phyloP scores from a whole-genome alignment of 2,888 invertebrate genomes.

The Carcina quercana region DNA sequence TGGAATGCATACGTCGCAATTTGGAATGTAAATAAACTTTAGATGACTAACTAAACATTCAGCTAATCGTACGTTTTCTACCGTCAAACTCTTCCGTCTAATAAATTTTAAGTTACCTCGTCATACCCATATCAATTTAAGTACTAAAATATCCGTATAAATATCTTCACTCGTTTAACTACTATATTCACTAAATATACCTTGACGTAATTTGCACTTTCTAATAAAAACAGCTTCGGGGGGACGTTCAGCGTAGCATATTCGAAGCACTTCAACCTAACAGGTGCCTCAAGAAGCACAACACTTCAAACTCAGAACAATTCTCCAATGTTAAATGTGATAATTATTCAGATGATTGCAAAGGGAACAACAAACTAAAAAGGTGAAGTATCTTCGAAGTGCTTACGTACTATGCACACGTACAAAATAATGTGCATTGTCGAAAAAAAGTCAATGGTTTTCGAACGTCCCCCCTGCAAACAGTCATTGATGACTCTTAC shows the following conservation, averaged over 20 bases:
- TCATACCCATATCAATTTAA: slow-evolving; percentile 48
- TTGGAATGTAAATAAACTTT: slow-evolving; percentile 45
- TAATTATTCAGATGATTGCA: background rate
- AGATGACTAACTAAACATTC: slow-evolving; percentile 19
- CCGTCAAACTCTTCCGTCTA: slow-evolving; percentile 21
- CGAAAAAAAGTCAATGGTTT: slow-evolving; percentile 42
- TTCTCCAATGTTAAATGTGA: background rate
- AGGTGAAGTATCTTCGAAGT: slow-evolving; percentile 54
- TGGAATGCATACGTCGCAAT: slow-evolving; percentile 48
- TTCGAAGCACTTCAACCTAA: slow-evolving; percentile 55
- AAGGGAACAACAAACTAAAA: slow-evolving; percentile 5
- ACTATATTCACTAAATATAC: slow-evolving; percentile 55
- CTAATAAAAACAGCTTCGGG: slow-evolving; percentile 58
- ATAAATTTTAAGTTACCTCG: slow-evolving; percentile 27
- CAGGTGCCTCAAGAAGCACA: slow-evolving; percentile 1
- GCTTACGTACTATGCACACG: slow-evolving; percentile 49
- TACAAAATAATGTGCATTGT: slow-evolving; percentile 42
- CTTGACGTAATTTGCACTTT: slow-evolving; percentile 68
- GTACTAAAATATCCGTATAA: slow-evolving; percentile 67
- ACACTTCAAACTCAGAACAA: background rate
- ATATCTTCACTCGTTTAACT: slow-evolving; percentile 57
- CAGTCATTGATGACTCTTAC: slow-evolving; percentile 91
- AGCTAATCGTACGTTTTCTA: slow-evolving; percentile 22
- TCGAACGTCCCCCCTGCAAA: slow-evolving; percentile 67
- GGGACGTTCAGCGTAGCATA: slow-evolving; percentile 67